Evolutionary conservation across 2,888 invertebrate species (phyloP), one percentile per base, ranked within the genome.

Genomic region (Epinotia bilunana): DNA sequence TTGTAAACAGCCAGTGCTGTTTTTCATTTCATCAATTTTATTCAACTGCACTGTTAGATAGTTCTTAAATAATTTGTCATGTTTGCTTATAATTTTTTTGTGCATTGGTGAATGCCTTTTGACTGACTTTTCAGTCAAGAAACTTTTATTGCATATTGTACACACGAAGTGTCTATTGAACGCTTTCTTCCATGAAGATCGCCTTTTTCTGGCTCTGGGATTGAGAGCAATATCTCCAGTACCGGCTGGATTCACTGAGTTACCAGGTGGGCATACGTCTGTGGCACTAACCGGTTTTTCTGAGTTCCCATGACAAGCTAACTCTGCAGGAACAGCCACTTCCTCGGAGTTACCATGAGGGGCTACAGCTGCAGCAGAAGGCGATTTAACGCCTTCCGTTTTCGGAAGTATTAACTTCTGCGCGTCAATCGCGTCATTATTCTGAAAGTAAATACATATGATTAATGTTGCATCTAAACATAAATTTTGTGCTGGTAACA

Each of bases 21-120:
- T 93, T 13, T 83, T 82, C 78, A 84, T 84, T 2, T 77, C 73
- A 77, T 91, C 91, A 57, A 85, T 68, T 83, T 87, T 92, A 46
- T 81, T 77, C 20, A 94, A 77, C 28, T 70, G 74, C 1, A 93
- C 88, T 70, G 77, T 78, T 77, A 90, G 90, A 57, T 39, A 73
- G 2, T 62, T 72, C 7, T 73, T 77, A 76, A 88, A 87, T 61
- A 73, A 77, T 33, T 77, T 76, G 13, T 80, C 61, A 76, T 88
- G 87, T 63, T 63, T 78, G 0, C 49, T 68, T 11, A 85, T 69
- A 20, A 60, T 74, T 39, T 70, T 76, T 78, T 78, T 83, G 23
- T 79, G 75, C 4, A 43, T 20, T 11, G 43, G 28, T 23, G 33
- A 12, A 62, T 75, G 75, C 23, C 39, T 75, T 62, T 70, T 64